phyloP scores from a whole-genome alignment of 64 coral and sea anemone species.

The Acropora tenuis region DNA sequence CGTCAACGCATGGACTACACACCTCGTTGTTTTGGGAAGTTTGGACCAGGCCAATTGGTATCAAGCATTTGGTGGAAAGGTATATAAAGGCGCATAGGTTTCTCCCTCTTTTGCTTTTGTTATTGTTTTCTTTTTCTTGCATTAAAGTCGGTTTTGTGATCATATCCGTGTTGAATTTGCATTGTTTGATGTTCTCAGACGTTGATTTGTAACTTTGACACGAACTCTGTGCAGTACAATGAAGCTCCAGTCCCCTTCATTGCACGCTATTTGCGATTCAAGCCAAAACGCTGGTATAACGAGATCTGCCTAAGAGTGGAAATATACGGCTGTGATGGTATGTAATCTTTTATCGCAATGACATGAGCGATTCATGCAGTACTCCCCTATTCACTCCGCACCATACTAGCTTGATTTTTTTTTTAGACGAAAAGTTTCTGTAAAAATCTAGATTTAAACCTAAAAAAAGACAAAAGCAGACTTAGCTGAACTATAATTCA shows the following conservation, averaged over 20 bases:
- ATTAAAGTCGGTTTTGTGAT: neutral
- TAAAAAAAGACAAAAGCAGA: too few species aligned
- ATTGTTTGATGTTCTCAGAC: neutral
- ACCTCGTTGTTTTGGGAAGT: constrained; percentile 32
- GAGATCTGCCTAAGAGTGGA: constrained; percentile 64
- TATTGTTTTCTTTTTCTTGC: too few species aligned
- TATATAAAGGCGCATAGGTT: neutral
- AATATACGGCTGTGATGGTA: constrained; percentile 62
- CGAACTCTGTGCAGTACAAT: constrained; percentile 50
- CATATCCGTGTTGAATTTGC: neutral
- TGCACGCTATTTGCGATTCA: constrained; percentile 43
- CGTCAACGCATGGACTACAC: constrained; percentile 20
- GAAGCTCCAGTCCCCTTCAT: constrained; percentile 5
- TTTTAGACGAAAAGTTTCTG: too few species aligned
- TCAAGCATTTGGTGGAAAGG: constrained; percentile 8
- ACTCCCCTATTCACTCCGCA: too few species aligned
- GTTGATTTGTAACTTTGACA: constrained; percentile 34
- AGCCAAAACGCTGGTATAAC: constrained; percentile 31
- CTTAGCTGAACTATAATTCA: too few species aligned
- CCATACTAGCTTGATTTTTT: too few species aligned
- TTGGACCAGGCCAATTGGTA: neutral
- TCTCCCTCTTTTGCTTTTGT: too few species aligned
- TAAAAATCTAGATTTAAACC: too few species aligned
- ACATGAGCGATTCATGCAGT: too few species aligned
- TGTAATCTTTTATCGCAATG: neutral